phyloP scores from a whole-genome alignment of 2,113 vertebrate species.

The Litocranius walleri region DNA sequence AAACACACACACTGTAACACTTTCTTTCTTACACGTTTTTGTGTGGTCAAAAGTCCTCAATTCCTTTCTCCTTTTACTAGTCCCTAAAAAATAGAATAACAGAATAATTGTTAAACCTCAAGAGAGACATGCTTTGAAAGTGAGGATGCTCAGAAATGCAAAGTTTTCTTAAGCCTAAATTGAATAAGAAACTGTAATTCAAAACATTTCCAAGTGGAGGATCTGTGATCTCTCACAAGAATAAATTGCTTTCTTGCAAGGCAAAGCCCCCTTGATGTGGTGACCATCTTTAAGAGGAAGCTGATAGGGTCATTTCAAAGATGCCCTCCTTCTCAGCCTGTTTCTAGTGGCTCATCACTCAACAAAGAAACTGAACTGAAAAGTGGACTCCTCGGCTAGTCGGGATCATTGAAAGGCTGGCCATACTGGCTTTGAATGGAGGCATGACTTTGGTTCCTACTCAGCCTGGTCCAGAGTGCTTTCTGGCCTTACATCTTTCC shows the following conservation, averaged over 20 bases:
- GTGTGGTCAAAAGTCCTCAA: neutral
- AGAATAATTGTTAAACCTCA: constrained; percentile 46
- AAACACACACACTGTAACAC: neutral
- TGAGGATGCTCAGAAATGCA: constrained; percentile 62
- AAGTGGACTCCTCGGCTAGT: neutral
- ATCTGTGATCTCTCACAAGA: constrained; percentile 11
- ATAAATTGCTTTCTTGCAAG: constrained; percentile 38
- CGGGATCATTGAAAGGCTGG: neutral
- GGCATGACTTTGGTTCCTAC: neutral
- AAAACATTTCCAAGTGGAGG: constrained; percentile 64
- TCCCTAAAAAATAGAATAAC: neutral
- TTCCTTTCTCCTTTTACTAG: neutral
- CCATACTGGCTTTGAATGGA: neutral
- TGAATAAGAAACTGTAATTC: constrained; percentile 64
- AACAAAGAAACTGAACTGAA: neutral
- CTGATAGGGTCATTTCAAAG: neutral
- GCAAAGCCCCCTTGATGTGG: neutral
- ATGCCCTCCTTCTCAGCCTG: neutral
- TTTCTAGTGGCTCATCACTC: neutral
- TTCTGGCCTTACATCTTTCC: neutral
- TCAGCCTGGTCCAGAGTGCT: neutral
- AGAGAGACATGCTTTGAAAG: constrained; percentile 74
- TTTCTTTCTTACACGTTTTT: neutral
- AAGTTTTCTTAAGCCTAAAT: constrained; percentile 72
- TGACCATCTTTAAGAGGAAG: neutral